Base-by-base conservation (phyloP, 2,888 invertebrate species). In the Bombylius major region DNA sequence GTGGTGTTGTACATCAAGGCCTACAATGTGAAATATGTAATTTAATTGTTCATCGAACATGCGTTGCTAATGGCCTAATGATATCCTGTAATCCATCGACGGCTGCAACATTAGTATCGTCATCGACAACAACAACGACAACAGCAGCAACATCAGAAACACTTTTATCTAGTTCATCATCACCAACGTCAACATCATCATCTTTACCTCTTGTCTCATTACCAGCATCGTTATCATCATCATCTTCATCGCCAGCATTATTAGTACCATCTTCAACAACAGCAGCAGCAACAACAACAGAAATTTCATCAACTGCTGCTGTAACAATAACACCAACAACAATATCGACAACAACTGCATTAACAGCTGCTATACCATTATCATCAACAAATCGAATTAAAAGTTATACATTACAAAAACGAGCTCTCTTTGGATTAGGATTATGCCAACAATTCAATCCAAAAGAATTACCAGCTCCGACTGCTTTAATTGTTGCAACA, bases 21-120 rank as follows among this genome's bases (percentile, higher is more conserved):
- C 79, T 83, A 59, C 78, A 84, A 61, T 87, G 86, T 69, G 79
- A 82, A 76, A 82, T 79, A 66, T 87, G 87, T 71, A 84, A 85
- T 56, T 73, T 84, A 63, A 80, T 84, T 59, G 81, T 83, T 62
- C 87, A 87, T 72, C 77, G 83, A 60, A 82, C 82, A 60, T 87
- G 86, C 70, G 78, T 82, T 50, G 80, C 82, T 47, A 80, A 80
- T 57, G 82, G 82, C 59, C 71, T 83, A 61, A 78, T 81, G 56
- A 55, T 72, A 77, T 60, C n/a, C 42, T 50, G 56, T 39, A 50
- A 44, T 8, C 36, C 56, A n/a, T 31, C 34, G 1, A 8, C 47
- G 14, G 12, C 31, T n/a, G 52, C 54, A 9, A n/a, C 39, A 31
- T n/a, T 54, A 47, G 7, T 36, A n/a, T 50, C 50, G 4, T 36